Conservation (phyloP, 2,113 vertebrate genomes). For the Colinus virginianus region DNA sequence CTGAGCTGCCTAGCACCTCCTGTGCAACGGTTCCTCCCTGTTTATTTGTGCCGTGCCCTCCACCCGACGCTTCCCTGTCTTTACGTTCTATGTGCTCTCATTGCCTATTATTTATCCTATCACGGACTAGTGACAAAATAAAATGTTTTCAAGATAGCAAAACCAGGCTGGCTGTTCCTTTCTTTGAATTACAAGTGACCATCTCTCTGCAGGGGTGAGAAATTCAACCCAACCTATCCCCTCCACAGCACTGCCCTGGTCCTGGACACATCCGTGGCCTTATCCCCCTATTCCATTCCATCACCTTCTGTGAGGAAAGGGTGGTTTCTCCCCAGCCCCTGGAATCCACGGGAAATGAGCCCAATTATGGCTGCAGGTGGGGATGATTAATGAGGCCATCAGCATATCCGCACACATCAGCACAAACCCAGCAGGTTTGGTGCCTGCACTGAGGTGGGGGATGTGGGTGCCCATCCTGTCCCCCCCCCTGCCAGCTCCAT, state of each 20-base stretch:
- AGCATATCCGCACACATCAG: not conserved
- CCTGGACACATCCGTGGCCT: fast-evolving
- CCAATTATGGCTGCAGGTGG: not conserved
- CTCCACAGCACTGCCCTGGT: fast-evolving
- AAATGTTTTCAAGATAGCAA: constrained; percentile 74
- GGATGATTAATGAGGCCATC: not conserved
- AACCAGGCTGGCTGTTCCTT: not conserved
- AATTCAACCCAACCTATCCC: not conserved
- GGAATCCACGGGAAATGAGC: not conserved
- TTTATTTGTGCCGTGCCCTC: not conserved
- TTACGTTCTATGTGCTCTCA: constrained; percentile 15
- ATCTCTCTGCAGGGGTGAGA: fast-evolving
- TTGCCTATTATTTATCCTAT: constrained; percentile 80
- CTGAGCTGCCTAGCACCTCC: not conserved
- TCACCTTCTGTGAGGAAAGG: not conserved
- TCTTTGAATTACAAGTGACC: not conserved
- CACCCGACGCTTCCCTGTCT: not conserved
- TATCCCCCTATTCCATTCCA: fast-evolving
- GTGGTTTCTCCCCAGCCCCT: not conserved
- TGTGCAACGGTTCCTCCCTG: fast-evolving
- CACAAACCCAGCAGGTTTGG: fast-evolving
- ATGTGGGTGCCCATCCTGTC: not conserved
- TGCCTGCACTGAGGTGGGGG: not conserved
- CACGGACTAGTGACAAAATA: constrained; percentile 75
- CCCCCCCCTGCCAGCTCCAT: not conserved